Percentiles rank a stretch among this genome's conserved stretches.
These are phyloP conservation scores for Amphipyra berbera DNA, from an alignment of 2,888 invertebrate genomes.

Conservation along the genomic window DNA sequence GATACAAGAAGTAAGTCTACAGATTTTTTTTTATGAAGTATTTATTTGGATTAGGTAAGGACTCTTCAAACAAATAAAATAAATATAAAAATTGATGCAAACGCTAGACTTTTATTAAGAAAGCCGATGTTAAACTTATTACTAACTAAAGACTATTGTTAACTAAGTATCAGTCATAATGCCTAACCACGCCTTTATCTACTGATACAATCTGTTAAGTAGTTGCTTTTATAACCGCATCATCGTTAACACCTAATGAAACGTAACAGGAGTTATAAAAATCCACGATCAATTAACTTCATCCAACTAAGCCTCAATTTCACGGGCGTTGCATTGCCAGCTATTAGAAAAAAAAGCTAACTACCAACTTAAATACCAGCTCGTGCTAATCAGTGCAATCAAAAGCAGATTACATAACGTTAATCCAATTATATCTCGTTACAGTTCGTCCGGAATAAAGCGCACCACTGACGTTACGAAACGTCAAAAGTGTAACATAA, in stretches of 20 bases:
- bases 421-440: slow-evolving; percentile 55
- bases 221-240: neutral
- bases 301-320: slow-evolving; percentile 31
- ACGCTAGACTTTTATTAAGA: no score
- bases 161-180: no score
- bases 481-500: slow-evolving; percentile 52
- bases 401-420: slow-evolving; percentile 46
- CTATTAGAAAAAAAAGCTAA: slow-evolving; percentile 32
- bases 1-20: no score
- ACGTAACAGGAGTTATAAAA: slow-evolving; percentile 19
- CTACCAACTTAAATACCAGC: slow-evolving; percentile 13
- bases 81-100: no score
- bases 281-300: slow-evolving; percentile 31
- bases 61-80: no score
- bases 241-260: slow-evolving; percentile 8
- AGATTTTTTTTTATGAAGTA: no score
- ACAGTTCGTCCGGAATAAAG: slow-evolving; percentile 39
- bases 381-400: slow-evolving; percentile 52
- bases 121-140: no score
- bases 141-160: no score
- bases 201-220: no score
- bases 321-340: slow-evolving; percentile 23
- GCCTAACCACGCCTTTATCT: no score
- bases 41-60: no score
- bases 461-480: slow-evolving; percentile 50